These are phyloP conservation scores for Excalfactoria chinensis DNA, from an alignment of 2,113 vertebrate genomes.

Conservation along the genomic window DNA sequence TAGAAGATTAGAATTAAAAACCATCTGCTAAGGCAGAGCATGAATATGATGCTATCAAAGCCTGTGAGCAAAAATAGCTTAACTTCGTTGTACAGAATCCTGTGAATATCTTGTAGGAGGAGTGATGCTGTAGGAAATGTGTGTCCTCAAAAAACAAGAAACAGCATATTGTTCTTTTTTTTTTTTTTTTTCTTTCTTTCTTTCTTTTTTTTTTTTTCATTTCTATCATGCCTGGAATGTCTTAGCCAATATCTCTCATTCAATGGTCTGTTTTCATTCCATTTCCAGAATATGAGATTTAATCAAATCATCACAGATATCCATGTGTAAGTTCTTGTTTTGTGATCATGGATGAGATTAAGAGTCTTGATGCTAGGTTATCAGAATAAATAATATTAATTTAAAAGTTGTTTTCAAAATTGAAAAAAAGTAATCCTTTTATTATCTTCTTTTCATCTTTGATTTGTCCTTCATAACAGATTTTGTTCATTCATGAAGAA, in stretches of 20 bases:
- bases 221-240: not conserved
- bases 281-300: not conserved
- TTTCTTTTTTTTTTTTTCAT: too few relatives aligned
- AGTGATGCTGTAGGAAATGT: not conserved
- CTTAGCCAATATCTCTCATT: not conserved
- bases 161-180: not conserved
- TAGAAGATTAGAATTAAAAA: constrained; percentile 7
- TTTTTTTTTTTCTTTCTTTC: not conserved
- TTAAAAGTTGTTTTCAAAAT: not conserved
- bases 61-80: not conserved
- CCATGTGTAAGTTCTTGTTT: not conserved
- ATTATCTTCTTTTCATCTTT: not conserved
- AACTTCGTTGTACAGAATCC: not conserved
- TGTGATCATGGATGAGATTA: not conserved
- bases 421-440: not conserved
- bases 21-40: not conserved
- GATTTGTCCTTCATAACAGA: not conserved
- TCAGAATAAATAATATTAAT: not conserved
- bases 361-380: not conserved
- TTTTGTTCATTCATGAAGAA: not conserved
- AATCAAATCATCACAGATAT: not conserved
- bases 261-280: not conserved
- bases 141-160: not conserved
- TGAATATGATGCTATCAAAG: not conserved
- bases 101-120: not conserved